Percentiles rank a stretch among this genome's conserved stretches.
Conservation (phyloP, 2,888 invertebrate genomes). For the Bimastos eiseni region DNA sequence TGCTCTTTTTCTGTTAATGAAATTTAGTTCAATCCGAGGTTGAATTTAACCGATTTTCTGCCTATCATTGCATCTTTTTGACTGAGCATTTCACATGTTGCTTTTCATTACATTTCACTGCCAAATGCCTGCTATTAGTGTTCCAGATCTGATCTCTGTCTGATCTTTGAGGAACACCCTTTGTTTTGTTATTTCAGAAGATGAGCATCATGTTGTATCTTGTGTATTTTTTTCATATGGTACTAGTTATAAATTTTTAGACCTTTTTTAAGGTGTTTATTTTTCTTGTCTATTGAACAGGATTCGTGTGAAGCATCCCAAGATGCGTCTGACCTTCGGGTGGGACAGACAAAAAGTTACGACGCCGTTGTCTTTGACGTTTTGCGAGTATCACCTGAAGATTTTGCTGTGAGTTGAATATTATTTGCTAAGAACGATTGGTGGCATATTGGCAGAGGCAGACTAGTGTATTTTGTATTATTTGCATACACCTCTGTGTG, state of each 20-base stretch:
- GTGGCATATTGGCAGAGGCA: background rate
- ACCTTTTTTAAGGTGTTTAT: background rate
- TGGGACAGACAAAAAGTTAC: constrained; percentile 47
- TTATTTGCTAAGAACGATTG: background rate
- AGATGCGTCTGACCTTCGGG: background rate
- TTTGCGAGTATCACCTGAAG: constrained; percentile 60
- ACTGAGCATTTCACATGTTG: background rate
- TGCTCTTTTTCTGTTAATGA: background rate
- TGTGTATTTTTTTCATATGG: background rate
- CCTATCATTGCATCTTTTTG: background rate
- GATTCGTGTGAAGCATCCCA: background rate
- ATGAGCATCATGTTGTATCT: background rate
- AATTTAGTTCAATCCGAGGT: background rate
- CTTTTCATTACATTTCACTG: background rate
- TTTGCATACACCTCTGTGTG: background rate
- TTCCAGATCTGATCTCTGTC: background rate
- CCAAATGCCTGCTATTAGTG: background rate
- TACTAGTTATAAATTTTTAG: background rate
- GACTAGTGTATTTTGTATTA: background rate
- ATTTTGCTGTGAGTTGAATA: constrained; percentile 60
- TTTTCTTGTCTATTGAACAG: background rate
- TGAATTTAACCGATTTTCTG: background rate
- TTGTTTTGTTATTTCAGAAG: background rate
- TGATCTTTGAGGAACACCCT: background rate
- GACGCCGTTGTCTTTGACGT: constrained; percentile 64